Evolutionary conservation across 2,113 vertebrate genomes (phyloP), one percentile per base, ranked within the genome.

Genomic region (Urocolius indicus): DNA sequence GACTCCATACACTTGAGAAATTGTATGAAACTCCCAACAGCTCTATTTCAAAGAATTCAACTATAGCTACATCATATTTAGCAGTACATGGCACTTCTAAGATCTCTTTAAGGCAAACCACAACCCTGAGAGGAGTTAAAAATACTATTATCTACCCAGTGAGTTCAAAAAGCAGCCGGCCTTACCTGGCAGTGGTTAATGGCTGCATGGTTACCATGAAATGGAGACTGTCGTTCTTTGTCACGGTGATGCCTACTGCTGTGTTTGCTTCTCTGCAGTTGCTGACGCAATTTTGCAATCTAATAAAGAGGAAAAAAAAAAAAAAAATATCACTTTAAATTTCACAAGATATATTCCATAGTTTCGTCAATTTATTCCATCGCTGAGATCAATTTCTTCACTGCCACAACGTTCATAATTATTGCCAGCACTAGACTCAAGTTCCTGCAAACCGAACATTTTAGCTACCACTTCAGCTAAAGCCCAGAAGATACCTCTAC

Each of bases 281-380:
- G 99, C 87, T 99, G 99, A 41, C 99, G 99, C 96, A 99, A 94
- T 94, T 99, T 99, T 84, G 99, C 99, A 72, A 99, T 99, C 99
- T 99, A 84, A 85, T 16, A 11, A 38, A 62, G 34, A 9, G 91
- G 93, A 95, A 81, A 94, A 95, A 11, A 38, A 62, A 32, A 9
- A 92, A 94, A 95, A 81, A 94, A 95, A 81, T 87, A 0, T 41
- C 15, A 41, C 6, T 12, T 87, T 41, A 77, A 29, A 68, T 79
- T 84, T 84, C 58, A 52, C 13, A 34, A 54, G 7, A 5, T 59
- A 55, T 16, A 55, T n/a, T 71, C 55, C 2, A 11, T 1, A 38
- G n/a, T 34, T 88, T 59, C 34, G 92, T 23, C 24, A 15, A 46
- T 67, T 87, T 71, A 51, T 51, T 73, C 34, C n/a, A 51, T 20